Conservation (phyloP, 2,113 vertebrate genomes). For the Himantopus leucocephalus region DNA sequence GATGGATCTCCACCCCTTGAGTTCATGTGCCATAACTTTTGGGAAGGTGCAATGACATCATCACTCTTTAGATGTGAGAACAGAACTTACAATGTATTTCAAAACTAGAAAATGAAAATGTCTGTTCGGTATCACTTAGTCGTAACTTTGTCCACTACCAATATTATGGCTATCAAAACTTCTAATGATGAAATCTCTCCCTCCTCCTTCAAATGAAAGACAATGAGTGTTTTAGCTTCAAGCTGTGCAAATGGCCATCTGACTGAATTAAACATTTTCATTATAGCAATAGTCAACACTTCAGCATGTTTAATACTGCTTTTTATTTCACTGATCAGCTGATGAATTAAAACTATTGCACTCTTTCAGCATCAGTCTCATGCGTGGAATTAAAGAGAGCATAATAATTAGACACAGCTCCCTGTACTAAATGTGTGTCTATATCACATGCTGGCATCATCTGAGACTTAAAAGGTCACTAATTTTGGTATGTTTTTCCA, state of each 20-base stretch:
- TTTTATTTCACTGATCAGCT: conserved; percentile 17
- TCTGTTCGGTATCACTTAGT: not conserved
- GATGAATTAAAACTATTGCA: conserved; percentile 2
- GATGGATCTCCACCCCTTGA: not conserved
- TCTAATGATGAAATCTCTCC: not conserved
- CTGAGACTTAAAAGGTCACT: conserved; percentile 38
- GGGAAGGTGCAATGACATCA: not conserved
- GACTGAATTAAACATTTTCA: not conserved
- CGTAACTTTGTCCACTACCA: not conserved
- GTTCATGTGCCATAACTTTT: not conserved
- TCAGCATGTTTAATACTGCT: not conserved
- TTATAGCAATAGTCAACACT: not conserved
- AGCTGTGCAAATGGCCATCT: not conserved
- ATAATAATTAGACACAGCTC: not conserved
- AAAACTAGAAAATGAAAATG: not conserved
- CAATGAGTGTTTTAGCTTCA: not conserved
- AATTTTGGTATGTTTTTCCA: not conserved
- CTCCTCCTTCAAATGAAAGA: not conserved
- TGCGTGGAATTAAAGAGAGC: not conserved
- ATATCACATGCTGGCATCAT: not conserved
- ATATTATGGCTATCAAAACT: not conserved
- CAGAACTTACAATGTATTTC: not conserved
- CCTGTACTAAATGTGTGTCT: not conserved
- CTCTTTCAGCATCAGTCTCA: not conserved
- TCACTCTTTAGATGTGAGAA: not conserved